These are phyloP conservation scores for Deroplatys truncata DNA, from an alignment of 2,888 invertebrate species.

Conservation along the genomic window DNA sequence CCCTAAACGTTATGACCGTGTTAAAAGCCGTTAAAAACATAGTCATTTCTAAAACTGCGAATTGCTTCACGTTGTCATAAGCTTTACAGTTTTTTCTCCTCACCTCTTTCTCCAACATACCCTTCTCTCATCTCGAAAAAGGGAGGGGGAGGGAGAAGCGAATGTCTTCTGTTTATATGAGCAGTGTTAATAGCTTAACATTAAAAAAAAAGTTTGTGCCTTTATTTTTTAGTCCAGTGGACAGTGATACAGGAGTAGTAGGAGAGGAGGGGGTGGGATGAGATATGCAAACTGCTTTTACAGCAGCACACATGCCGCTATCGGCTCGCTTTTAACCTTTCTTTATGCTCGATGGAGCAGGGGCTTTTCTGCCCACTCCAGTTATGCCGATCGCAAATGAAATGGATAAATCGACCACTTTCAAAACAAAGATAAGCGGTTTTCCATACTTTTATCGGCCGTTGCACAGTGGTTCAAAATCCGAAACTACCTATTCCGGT, in stretches of 20 bases:
- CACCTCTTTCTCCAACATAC: neutral
- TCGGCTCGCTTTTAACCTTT: neutral
- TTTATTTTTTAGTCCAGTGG: neutral
- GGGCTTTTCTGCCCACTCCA: neutral
- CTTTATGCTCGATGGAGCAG: neutral
- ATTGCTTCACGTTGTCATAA: neutral
- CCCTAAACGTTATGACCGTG: neutral
- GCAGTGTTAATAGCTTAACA: neutral
- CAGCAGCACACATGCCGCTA: neutral
- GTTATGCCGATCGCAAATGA: neutral
- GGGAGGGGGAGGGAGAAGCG: neutral
- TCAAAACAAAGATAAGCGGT: neutral
- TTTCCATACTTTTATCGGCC: neutral
- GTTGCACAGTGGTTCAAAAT: neutral
- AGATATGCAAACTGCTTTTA: neutral
- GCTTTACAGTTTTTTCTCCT: neutral
- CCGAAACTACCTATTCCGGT: neutral
- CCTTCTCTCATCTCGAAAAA: neutral
- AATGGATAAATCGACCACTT: neutral
- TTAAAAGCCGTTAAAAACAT: neutral
- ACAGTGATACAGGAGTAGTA: neutral
- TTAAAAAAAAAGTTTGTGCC: neutral
- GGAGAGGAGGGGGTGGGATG: neutral
- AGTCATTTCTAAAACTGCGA: neutral
- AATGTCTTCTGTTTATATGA: neutral